These are phyloP conservation scores for Drosophila nasuta DNA, from an alignment of 1,140 invertebrate genomes.

Conservation along the genomic window DNA sequence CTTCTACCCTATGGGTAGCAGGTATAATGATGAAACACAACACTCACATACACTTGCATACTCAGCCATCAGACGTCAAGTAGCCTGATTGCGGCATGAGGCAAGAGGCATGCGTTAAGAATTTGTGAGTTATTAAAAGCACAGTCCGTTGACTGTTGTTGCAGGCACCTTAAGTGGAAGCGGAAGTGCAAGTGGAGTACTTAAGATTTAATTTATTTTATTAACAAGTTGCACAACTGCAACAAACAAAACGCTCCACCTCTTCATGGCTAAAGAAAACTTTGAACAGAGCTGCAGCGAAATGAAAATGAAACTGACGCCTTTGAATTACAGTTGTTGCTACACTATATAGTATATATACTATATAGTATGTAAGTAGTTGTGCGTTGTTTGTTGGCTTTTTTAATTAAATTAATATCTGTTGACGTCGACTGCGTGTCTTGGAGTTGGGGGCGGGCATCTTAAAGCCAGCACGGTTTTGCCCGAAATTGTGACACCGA, in stretches of 20 bases:
- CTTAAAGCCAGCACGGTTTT: constrained; percentile 38
- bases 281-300: constrained; percentile 23
- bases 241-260: neutral
- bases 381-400: constrained; percentile 21
- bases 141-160: neutral
- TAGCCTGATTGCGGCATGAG: neutral
- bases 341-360: neutral
- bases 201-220: constrained; percentile 65
- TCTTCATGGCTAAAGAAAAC: constrained; percentile 4
- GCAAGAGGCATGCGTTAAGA: constrained; percentile 1
- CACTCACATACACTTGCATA: constrained; percentile 21
- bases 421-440: constrained; percentile 1
- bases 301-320: constrained; percentile 44
- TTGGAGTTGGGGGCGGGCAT: neutral
- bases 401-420: constrained; percentile 72
- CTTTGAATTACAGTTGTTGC: constrained; percentile 25
- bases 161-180: constrained; percentile 11
- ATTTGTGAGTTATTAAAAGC: constrained; percentile 34
- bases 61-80: constrained; percentile 1
- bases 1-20: too few relatives aligned
- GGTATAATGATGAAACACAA: constrained; percentile 21
- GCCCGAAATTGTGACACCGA: constrained; percentile 39
- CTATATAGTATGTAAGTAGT: neutral
- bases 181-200: constrained; percentile 20
- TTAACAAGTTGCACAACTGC: constrained; percentile 48